Percentiles rank a stretch among this genome's conserved stretches.
Conservation (phyloP, 2,797 vertebrate genomes). For the Channa striata region DNA sequence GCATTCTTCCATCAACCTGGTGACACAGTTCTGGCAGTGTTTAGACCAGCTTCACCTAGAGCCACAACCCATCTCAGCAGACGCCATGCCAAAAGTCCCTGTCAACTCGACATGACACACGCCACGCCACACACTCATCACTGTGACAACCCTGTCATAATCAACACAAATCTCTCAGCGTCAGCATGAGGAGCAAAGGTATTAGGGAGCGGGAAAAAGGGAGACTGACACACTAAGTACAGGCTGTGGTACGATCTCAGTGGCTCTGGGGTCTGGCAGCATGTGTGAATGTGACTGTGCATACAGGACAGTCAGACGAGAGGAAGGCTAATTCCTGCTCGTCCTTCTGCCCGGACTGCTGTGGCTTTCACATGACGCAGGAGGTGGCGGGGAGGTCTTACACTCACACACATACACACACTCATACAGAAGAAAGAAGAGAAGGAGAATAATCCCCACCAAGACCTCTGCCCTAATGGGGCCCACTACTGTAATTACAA, state of each 20-base stretch:
- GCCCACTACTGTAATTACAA: slow-evolving; percentile 91
- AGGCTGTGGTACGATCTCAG: slow-evolving; percentile 57
- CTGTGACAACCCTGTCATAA: slow-evolving; percentile 81
- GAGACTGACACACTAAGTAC: slow-evolving; percentile 52
- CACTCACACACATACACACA: slow-evolving; percentile 25
- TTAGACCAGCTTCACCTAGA: slow-evolving; percentile 48
- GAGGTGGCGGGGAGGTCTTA: slow-evolving; percentile 65
- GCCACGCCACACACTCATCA: slow-evolving; percentile 73
- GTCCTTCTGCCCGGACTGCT: slow-evolving; percentile 64
- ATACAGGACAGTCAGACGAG: slow-evolving; percentile 62
- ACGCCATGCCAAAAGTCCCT: slow-evolving; percentile 63
- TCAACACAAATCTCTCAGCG: slow-evolving; percentile 77
- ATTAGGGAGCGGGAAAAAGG: slow-evolving; percentile 45
- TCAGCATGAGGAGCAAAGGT: slow-evolving; percentile 69
- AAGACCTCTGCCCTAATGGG: slow-evolving; percentile 88
- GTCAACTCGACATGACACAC: slow-evolving; percentile 76
- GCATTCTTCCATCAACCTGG: slow-evolving; percentile 68
- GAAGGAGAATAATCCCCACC: slow-evolving; percentile 83
- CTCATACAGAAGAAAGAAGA: slow-evolving; percentile 72
- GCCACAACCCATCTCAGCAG: slow-evolving; percentile 56
- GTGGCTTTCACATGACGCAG: slow-evolving; percentile 71
- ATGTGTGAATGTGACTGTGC: slow-evolving; percentile 67
- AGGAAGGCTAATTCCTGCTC: slow-evolving; percentile 67
- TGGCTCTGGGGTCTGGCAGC: slow-evolving; percentile 59
- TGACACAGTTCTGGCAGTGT: slow-evolving; percentile 69